phyloP scores from a whole-genome alignment of 92 coral and sea anemone genomes.

The Scolanthus callimorphus region DNA sequence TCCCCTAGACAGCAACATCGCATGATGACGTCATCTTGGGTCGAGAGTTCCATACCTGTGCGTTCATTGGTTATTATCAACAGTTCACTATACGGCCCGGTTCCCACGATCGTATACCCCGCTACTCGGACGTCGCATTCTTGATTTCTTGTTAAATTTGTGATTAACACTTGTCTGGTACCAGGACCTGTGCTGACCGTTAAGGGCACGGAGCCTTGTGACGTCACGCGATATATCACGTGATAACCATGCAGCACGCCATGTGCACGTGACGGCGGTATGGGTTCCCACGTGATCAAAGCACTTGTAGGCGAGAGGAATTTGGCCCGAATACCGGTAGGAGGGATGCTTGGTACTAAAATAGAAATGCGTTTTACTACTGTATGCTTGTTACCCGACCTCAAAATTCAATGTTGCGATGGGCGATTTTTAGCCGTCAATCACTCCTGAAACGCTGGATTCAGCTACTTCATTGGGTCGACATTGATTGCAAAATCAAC shows the following conservation, averaged over 20 bases:
- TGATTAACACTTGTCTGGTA: background rate
- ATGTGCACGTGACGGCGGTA: background rate
- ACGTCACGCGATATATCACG: background rate
- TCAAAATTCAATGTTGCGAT: too few relatives aligned
- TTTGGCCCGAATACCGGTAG: background rate
- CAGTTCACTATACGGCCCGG: background rate
- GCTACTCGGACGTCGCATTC: background rate
- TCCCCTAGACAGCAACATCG: too few relatives aligned
- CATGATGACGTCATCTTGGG: too few relatives aligned
- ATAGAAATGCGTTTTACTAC: too few relatives aligned
- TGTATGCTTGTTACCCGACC: too few relatives aligned
- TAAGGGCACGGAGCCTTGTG: background rate
- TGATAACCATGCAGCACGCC: background rate
- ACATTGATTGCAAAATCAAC: too few relatives aligned
- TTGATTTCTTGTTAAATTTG: background rate
- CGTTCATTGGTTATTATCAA: too few relatives aligned
- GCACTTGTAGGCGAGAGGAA: background rate
- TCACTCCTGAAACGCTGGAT: too few relatives aligned
- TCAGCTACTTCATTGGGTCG: too few relatives aligned
- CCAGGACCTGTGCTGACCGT: background rate
- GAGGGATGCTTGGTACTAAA: background rate
- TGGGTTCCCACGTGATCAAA: background rate
- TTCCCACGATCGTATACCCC: background rate
- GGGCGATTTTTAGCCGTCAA: too few relatives aligned
- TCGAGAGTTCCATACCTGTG: too few relatives aligned